Evolutionary conservation across 2,888 invertebrate genomes (phyloP).

Genomic region (Eudemis profundana): DNA sequence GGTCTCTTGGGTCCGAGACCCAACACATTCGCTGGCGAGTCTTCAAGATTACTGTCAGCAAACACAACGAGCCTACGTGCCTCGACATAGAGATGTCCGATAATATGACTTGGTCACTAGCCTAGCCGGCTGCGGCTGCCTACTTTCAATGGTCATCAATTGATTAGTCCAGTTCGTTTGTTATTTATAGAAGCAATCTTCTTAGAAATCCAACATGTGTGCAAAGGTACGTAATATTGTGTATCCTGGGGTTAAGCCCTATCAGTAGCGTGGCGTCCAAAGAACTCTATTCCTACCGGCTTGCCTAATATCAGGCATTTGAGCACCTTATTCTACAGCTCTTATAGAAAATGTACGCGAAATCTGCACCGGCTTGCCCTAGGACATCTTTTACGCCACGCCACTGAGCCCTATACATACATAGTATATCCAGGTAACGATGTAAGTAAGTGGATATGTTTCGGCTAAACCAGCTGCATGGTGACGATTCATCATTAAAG

Average conservation of each 20-base stretch:
- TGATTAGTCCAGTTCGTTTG: conserved; percentile 8
- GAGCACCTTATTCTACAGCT: no score
- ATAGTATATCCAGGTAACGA: no score
- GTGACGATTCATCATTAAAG: no score
- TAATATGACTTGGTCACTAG: conserved; percentile 61
- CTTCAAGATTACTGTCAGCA: conserved; percentile 78
- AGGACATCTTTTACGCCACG: no score
- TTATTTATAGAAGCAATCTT: conserved; percentile 7
- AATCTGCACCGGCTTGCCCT: no score
- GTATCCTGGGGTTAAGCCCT: neutral
- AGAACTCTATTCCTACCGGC: no score
- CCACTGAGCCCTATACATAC: no score
- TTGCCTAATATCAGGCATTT: no score
- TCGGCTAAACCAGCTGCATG: no score
- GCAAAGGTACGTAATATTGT: neutral
- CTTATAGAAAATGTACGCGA: no score
- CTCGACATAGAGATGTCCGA: conserved; percentile 63
- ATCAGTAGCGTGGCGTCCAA: no score
- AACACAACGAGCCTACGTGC: conserved; percentile 71
- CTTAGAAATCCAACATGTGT: neutral
- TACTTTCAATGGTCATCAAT: conserved; percentile 13
- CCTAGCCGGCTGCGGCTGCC: conserved; percentile 48
- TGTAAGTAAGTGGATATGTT: no score
- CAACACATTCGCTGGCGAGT: conserved; percentile 76
- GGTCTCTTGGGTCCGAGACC: conserved; percentile 73